Base-by-base conservation (phyloP, 2,113 vertebrate species). In the Urocitellus parryii region DNA sequence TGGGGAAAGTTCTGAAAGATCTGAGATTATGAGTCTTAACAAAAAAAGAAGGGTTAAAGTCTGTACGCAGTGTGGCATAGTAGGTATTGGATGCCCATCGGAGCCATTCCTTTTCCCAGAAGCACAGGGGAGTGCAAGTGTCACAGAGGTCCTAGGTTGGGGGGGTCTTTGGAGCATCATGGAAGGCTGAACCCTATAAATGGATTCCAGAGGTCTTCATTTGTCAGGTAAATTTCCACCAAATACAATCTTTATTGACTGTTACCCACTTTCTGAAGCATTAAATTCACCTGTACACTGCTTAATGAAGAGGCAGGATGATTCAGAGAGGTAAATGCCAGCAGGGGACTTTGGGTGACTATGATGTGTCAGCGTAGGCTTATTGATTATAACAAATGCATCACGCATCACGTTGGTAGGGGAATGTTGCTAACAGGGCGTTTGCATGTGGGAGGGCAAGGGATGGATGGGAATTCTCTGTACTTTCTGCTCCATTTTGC, bases 41-140 rank as follows among this genome's bases (percentile, higher is more conserved):
- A 24, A 63, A 73, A 5, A 5, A 14, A 14, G 45, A 58, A 68
- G 61, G 42, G 22, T 4, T 34, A 51, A 42, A 20, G 63, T 32
- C 53, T 16, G 32, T 58, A 10, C 37, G 14, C n/a, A 12, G 0
- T 0, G 12, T 2, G 3, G 37, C 10, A 2, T 9, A 6, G 34
- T 29, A 81, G 73, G 29, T 27, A 12, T 22, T 27, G 32, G 34
- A 7, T 20, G 76, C 37, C 32, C 29, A 20, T 20, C 17, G 27
- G 88, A 61, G 5, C 5, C 7, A 37, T 18, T 42, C 18, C 25
- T 32, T 82, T 90, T 22, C 37, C 48, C 61, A 34, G 82, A 81
- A 88, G 63, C 29, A 25, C 9, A 42, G 8, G 1, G 16, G 61
- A 90, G 74, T 61, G 70, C 37, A 20, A 5, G 16, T 14, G 27